Base-by-base conservation (phyloP, 2,113 vertebrate species). In the Brachypteracias leptosomus region DNA sequence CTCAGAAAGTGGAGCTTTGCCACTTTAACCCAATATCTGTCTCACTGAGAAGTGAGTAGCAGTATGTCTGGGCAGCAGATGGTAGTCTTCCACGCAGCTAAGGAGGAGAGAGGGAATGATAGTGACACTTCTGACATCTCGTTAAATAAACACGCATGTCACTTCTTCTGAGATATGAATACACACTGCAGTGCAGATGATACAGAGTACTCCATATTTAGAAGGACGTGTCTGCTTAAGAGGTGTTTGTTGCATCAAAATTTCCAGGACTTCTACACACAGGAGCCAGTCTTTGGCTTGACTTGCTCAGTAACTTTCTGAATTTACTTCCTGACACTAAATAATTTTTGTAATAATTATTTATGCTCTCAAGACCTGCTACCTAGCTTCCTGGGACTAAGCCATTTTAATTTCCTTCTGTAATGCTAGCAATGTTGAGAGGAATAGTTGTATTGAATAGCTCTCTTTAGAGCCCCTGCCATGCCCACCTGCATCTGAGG, bases 401-500 rank as follows among this genome's bases (percentile, higher is more conserved):
- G 40, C 16, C 10, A 20, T 31, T 85, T 85, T 59, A 16, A 78
- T 72, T 63, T 78, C 61, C 29, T 51, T 62, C 63, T 36, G 0
- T 22, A 11, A 9, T 13, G 20, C 29, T 36, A 4, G 47, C 1
- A 6, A 31, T 2, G 3, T 4, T 40, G 35, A 63, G 78, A 20
- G 74, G 61, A 55, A 10, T 3, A 9, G 42, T 6, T 33, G 46
- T 26, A 42, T n/a, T 25, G 61, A 63, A 20, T 16, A 57, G 18
- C 33, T 91, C 31, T 77, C 57, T 31, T 52, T 40, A n/a, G 38
- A 81, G 47, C 36, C 16, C 9, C 40, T 61, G n/a, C 76, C 22
- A 0, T 16, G 28, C 58, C 72, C 0, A 3, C 38, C 51, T 42
- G 35, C 3, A 2, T 9, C 54, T 24, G 44, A 72, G 42, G 6